Evolutionary conservation across 2,113 vertebrate species (phyloP).

Genomic region (Gambusia affinis): DNA sequence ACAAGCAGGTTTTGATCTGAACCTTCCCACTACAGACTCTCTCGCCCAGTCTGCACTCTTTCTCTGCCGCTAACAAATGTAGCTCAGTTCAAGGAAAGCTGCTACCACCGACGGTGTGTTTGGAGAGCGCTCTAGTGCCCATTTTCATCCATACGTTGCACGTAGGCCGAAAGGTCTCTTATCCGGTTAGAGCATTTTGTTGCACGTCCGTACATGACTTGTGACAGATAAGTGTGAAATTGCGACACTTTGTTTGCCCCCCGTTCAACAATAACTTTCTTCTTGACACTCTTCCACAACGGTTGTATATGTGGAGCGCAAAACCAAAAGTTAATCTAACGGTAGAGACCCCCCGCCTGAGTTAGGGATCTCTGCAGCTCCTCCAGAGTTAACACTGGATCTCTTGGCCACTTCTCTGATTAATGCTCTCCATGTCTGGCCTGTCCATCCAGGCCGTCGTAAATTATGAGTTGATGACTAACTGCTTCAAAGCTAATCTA

Average conservation of each 20-base stretch:
- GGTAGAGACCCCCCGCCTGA: neutral
- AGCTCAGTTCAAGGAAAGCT: too few relatives aligned
- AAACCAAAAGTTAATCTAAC: neutral
- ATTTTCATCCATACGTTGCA: neutral
- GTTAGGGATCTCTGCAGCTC: neutral
- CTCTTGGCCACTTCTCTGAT: too few relatives aligned
- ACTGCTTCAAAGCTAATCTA: too few relatives aligned
- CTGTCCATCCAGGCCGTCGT: too few relatives aligned
- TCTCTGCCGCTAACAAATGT: too few relatives aligned
- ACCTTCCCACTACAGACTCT: too few relatives aligned
- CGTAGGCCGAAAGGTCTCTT: too few relatives aligned
- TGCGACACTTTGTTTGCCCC: neutral
- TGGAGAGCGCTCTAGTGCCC: neutral
- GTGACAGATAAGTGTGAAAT: neutral
- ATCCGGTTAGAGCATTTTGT: too few relatives aligned
- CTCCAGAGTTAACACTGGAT: neutral
- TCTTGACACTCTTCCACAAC: neutral
- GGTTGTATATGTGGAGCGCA: neutral
- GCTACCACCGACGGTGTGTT: neutral
- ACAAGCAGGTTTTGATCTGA: too few relatives aligned
- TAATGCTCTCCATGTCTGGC: too few relatives aligned
- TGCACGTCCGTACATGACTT: neutral
- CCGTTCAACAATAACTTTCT: neutral
- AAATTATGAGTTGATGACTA: too few relatives aligned
- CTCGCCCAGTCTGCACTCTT: too few relatives aligned